Evolutionary conservation across 2,888 invertebrate species (phyloP), one percentile per base, ranked within the genome.

Genomic region (Boloria euphrosyne): DNA sequence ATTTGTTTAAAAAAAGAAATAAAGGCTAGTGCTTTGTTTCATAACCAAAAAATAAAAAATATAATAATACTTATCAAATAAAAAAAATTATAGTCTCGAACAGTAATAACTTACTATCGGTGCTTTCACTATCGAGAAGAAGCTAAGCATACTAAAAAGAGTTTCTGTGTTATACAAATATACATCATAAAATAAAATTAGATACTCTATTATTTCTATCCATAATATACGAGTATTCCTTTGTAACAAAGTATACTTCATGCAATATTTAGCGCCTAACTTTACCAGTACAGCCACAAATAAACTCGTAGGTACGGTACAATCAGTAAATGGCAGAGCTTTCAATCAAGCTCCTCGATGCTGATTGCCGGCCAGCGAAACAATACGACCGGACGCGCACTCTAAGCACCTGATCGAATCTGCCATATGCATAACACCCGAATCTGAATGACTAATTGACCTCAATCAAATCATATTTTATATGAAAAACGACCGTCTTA

Each of bases 351-450:
- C 38, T 27, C 46, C 49, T 63, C 38, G 47, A 52, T 53, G 54
- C 54, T 55, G 50, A 65, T 66, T 55, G 49, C 54, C 49, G 52
- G 51, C 65, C 62, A 65, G 62, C 52, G 49, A 58, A 65, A 68
- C 70, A 73, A 73, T 70, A 67, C 55, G 58, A 47, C 43, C 57
- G 65, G 60, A 60, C 67, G 18, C 52, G 59, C 62, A 61, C 59
- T 66, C 51, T 67, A 46, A 68, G 62, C 61, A 67, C 55, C 65
- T 66, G 66, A 73, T 71, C 66, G 69, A 72, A 73, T 73, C 72
- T 71, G 69, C 68, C 72, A 72, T 49, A 44, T 59, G 46, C 71
- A 72, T 65, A 59, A 38, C 44, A 51, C 60, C 65, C 47, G 22
- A 69, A 61, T 63, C 70, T 65, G 53, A 70, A 53, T 65, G 52